Evolutionary conservation across 1,140 invertebrate species (phyloP), one percentile per base, ranked within the genome.

Genomic region (Caenorhabditis tropicalis): DNA sequence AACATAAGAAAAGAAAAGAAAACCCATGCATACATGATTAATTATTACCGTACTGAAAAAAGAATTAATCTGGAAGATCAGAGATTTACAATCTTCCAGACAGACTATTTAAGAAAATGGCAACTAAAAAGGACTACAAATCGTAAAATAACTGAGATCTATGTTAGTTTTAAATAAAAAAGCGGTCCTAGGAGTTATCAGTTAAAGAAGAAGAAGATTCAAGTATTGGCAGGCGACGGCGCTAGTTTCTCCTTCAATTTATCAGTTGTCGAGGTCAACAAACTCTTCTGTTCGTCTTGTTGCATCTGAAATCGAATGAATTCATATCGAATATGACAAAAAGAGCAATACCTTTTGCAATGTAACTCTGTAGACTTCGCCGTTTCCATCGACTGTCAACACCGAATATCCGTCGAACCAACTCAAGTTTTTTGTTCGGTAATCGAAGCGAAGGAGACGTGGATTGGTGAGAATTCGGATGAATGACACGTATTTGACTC

Each of bases 381-480:
- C 86, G 53, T 87, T 86, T 19, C 86, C 86, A 29, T 87, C 86
- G 19, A 86, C 83, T 21, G 84, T 82, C n/a, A 87, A 82, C 2
- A 87, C 81, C 1, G 86, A 87, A 46, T 82, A 86, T 43, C 86
- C 86, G 53, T 87, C 86, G n/a, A 51, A 87, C 86, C 86, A 87
- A 29, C 49, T 82, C 0, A 87, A 21, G 49, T 87, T 87, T 27
- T 86, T 70, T 0, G 82, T 12, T 21, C 86, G 33, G 36, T 87
- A 86, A 12, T 86, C 49, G 21, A 53, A 49, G 4, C 81, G 43
- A 36, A 85, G 87, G 12, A 86, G 81, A 10, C 51, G 56, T 29
- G 65, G 81, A 79, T 84, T 86, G 5, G 43, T 60, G 48, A 87
- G 51, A 10, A 85, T 58, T 9, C 86, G 86, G 0, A 49, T 24